Base-by-base conservation (phyloP, 53 echinoderm and acorn worm genomes). In the Paracentrotus lividus region DNA sequence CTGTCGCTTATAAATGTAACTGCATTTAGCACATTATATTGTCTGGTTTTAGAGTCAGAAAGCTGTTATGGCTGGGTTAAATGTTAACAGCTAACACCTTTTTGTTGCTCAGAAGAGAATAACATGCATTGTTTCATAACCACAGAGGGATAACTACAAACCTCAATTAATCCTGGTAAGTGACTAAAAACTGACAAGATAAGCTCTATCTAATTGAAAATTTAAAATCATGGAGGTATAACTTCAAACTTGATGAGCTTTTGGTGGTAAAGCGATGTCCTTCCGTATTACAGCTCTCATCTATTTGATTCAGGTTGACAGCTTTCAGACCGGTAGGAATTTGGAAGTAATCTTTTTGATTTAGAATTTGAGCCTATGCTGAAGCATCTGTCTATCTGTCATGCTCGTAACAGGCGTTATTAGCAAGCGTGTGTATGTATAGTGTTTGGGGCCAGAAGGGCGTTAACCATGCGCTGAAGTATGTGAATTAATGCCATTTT, bases 151-250 rank as follows among this genome's bases (percentile, higher is more conserved):
- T 26, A 81, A 26, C 81, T n/a, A 26, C 27, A 47, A 81, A 81
- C 81, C 81, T 81, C 81, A 81, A 81, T 81, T 81, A 81, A 81
- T 44, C 81, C 13, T 26, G 1, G n/a, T 81, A 47, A 81, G 81
- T 45, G 47, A 81, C 49, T 47, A 81, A 47, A 49, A 45, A 21
- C 18, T 32, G 76, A 64, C 64, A 64, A 64, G 9, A 64, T 29
- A 64, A 64, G 26, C 64, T 64, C 31, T 31, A 31, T 26, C 40
- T 72, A 38, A 36, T 72, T 40, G 72, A 72, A 72, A 72, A 72
- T 72, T 38, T 20, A 36, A 40, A 72, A 72, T 72, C 12, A 38
- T 72, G 16, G 40, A 15, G 72, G 40, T 72, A n/a, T n/a, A 3
- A 81, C 20, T 81, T 26, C 1, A n/a, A 47, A 81, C 5, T 81